These are phyloP conservation scores for Drosophila histrio DNA, from an alignment of 2,888 invertebrate species.

Conservation along the genomic window DNA sequence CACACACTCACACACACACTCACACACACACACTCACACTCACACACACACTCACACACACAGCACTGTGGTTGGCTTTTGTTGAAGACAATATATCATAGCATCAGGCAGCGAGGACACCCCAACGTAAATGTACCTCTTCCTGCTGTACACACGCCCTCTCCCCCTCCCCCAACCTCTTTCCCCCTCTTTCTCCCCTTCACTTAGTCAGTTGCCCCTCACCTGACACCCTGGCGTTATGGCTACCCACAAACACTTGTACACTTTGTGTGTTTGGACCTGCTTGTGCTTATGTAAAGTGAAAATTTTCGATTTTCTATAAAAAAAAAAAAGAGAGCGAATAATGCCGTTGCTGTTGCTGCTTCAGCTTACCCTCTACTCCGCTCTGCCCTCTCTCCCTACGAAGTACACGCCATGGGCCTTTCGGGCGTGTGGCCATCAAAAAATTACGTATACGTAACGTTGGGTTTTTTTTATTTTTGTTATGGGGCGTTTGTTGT, in stretches of 20 bases:
- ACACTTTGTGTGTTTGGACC: constrained; percentile 48
- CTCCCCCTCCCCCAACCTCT: neutral
- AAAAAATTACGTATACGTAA: constrained; percentile 77
- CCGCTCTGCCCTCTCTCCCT: too few relatives aligned
- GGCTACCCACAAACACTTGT: constrained; percentile 74
- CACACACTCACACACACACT: constrained; percentile 16
- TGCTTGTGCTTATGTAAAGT: constrained; percentile 70
- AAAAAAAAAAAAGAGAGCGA: constrained; percentile 45
- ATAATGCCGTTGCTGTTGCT: constrained; percentile 52
- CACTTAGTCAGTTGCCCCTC: neutral
- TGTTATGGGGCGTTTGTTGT: constrained; percentile 48
- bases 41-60: constrained; percentile 11
- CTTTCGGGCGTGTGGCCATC: constrained; percentile 61
- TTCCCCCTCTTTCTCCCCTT: neutral
- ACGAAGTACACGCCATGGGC: constrained; percentile 31
- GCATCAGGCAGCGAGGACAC: constrained; percentile 62
- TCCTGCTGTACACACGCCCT: neutral
- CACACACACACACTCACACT: constrained; percentile 13
- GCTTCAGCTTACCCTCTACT: neutral
- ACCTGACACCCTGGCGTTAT: constrained; percentile 32
- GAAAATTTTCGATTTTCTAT: constrained; percentile 76
- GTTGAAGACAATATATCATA: constrained; percentile 79
- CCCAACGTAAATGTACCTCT: constrained; percentile 49
- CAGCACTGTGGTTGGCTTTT: constrained; percentile 72
- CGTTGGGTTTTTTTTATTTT: constrained; percentile 32